These are phyloP conservation scores for Leptinotarsa texana DNA, from an alignment of 1,140 invertebrate genomes.

Conservation along the genomic window DNA sequence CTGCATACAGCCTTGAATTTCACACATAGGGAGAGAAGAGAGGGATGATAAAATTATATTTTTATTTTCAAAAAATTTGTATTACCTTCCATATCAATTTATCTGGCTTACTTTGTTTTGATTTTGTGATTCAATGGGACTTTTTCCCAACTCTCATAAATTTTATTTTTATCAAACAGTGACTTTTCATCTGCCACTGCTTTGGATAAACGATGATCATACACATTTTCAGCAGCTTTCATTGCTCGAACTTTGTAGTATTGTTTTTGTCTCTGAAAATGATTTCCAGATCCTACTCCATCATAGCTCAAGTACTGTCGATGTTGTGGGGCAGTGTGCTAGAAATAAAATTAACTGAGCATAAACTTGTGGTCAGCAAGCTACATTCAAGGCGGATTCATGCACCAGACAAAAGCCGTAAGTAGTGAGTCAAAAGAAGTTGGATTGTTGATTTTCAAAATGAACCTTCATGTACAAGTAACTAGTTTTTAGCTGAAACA, in stretches of 20 bases:
- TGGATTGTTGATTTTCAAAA: too few species aligned
- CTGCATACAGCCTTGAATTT: too few species aligned
- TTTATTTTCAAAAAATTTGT: background rate
- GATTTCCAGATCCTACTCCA: slow-evolving; percentile 76
- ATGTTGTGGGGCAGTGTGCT: slow-evolving; percentile 87
- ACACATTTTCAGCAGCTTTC: slow-evolving; percentile 74
- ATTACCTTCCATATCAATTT: background rate
- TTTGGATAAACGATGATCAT: slow-evolving; percentile 74
- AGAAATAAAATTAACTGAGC: slow-evolving; percentile 35
- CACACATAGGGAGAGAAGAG: too few species aligned
- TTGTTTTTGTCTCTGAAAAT: slow-evolving; percentile 75
- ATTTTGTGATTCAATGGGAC: slow-evolving; percentile 68
- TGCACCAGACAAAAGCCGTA: too few species aligned
- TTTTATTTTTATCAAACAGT: slow-evolving; percentile 65
- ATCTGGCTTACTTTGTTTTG: slow-evolving; percentile 67
- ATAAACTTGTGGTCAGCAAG: too few species aligned
- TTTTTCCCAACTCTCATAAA: slow-evolving; percentile 49
- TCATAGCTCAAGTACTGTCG: slow-evolving; percentile 82
- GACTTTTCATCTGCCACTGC: slow-evolving; percentile 68
- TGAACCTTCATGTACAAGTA: too few species aligned
- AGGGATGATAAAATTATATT: background rate
- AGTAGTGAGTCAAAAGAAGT: too few species aligned
- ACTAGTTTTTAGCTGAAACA: too few species aligned
- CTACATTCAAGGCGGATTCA: too few species aligned
- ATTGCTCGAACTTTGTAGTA: slow-evolving; percentile 70